These are phyloP conservation scores for Vulpes lagopus DNA, from an alignment of 2,113 vertebrate genomes.

Conservation along the genomic window DNA sequence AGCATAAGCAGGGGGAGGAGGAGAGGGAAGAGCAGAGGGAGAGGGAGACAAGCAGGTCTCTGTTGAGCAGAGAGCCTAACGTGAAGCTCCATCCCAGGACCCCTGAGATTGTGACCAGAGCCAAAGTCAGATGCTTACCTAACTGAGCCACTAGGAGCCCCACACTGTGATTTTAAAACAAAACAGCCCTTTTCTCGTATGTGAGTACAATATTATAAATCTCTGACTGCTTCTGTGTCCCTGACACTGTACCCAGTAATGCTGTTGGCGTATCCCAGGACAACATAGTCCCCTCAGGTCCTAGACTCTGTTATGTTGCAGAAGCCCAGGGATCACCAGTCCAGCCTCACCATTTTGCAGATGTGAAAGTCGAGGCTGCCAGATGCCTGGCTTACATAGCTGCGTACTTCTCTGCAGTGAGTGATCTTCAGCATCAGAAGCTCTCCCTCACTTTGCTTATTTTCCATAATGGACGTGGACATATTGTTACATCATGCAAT, in stretches of 20 bases:
- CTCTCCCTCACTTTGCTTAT: neutral
- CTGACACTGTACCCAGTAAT: neutral
- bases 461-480: neutral
- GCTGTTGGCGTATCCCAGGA: neutral
- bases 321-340: neutral
- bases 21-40: too few relatives aligned
- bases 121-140: too few relatives aligned
- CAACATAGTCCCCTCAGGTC: neutral
- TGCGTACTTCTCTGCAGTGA: neutral
- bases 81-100: too few relatives aligned
- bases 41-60: too few relatives aligned
- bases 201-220: neutral
- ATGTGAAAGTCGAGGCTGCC: neutral
- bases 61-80: too few relatives aligned
- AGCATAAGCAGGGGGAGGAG: too few relatives aligned
- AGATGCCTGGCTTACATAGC: neutral
- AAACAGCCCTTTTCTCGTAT: neutral
- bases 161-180: neutral
- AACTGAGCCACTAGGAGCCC: too few relatives aligned
- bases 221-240: neutral
- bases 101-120: too few relatives aligned
- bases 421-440: neutral
- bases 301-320: neutral
- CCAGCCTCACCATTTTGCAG: constrained; percentile 18
- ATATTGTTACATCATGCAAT: neutral